Evolutionary conservation across 2,113 vertebrate genomes (phyloP), one percentile per base, ranked within the genome.

Genomic region (Tangachromis dhanisi): DNA sequence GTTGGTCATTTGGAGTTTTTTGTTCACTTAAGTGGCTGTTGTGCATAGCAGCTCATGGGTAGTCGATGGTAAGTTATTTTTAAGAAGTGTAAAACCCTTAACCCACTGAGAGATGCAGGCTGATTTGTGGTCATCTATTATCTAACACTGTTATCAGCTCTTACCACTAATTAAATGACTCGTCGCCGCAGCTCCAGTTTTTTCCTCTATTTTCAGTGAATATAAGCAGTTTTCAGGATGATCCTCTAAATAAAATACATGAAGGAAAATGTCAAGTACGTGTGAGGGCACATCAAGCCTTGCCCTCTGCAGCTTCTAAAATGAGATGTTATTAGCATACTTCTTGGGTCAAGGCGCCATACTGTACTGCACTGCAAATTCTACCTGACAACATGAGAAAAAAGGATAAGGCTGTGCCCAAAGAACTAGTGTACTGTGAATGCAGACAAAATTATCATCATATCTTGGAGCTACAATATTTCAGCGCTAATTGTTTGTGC

Each of bases 401-500:
- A 73, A 42, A 4, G 40, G 24, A 2, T 8, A 26, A 14, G 31
- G 40, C 12, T 38, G n/a, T 7, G 33, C 38, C 80, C n/a, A 40
- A 78, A 83, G 35, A 86, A 81, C 38, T 45, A 54, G 55, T 63
- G 45, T 45, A 81, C 17, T 61, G 6, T 49, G 49, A 81, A 26
- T 4, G 26, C 45, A 53, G 51, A 42, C 45, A 29, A 35, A 61
- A 90, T 80, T 9, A 83, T 83, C 59, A 19, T 86, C 5, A 53
- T 59, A 59, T 80, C 51, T 29, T 49, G 10, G 81, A 85, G 86
- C 79, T 83, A 61, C n/a, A 4, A 81, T 68, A 85, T 78, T 86
- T 90, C 31, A 90, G 49, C 90, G 45, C 87, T 90, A 92, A 90
- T 89, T 93, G 87, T 89, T 91, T 87, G 57, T 66, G 68, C 47